Evolutionary conservation across 2,797 vertebrate genomes (phyloP).

Genomic region (Holocentrus rufus): DNA sequence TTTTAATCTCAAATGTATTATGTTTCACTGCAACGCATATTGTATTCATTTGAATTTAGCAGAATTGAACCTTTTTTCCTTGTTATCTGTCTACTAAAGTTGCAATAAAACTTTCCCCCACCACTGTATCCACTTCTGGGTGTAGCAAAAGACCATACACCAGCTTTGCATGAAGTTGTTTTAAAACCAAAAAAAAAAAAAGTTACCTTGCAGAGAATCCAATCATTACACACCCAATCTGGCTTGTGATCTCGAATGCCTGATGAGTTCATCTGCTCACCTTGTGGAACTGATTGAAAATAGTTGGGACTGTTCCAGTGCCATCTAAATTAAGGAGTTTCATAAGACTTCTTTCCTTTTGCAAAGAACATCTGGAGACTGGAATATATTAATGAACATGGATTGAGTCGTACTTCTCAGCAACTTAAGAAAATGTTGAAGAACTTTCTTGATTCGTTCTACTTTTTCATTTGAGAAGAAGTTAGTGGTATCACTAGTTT

Average conservation of each 20-base stretch:
- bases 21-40: too few relatives aligned
- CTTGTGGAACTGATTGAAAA: slow-evolving; percentile 19
- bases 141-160: too few relatives aligned
- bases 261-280: slow-evolving; percentile 6
- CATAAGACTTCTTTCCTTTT: too few relatives aligned
- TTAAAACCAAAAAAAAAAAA: background rate
- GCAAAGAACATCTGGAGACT: slow-evolving; percentile 10
- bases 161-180: background rate
- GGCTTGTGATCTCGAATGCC: background rate
- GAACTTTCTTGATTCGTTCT: too few relatives aligned
- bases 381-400: background rate
- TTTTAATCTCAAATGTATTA: too few relatives aligned
- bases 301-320: slow-evolving; percentile 1
- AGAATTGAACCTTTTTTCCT: background rate
- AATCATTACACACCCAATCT: background rate
- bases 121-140: too few relatives aligned
- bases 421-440: too few relatives aligned
- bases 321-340: background rate
- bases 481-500: too few relatives aligned
- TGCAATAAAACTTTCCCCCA: background rate
- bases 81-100: background rate
- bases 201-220: background rate
- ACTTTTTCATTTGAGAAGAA: too few relatives aligned
- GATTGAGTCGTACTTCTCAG: background rate
- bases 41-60: background rate